A percentile compares a stretch with the other conserved stretches of the same genome.
These are phyloP conservation scores for Nematolebias whitei DNA, from an alignment of 2,113 vertebrate species.

Conservation along the genomic window DNA sequence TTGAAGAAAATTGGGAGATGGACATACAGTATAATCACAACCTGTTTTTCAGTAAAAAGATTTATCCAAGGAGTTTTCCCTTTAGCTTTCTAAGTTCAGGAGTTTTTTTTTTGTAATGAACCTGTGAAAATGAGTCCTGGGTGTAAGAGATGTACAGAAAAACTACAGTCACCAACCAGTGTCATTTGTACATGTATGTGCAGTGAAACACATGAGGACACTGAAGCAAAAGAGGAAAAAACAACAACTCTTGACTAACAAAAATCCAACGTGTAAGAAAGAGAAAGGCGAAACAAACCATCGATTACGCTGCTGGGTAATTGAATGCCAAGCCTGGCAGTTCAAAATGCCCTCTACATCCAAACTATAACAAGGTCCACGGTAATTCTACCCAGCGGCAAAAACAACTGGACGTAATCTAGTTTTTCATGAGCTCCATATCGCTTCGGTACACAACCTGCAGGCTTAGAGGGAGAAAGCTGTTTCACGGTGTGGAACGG, in stretches of 20 bases:
- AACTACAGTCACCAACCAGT: conserved; percentile 10
- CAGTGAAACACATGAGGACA: conserved; percentile 10
- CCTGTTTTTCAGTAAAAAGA: too few species aligned
- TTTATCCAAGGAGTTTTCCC: too few species aligned
- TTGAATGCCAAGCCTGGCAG: conserved; percentile 64
- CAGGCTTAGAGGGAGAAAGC: conserved; percentile 42
- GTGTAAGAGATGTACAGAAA: background rate
- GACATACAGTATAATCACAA: too few species aligned
- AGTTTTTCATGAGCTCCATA: conserved; percentile 63
- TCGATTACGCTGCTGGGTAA: conserved; percentile 63
- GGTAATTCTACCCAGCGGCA: conserved; percentile 72
- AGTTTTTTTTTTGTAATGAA: background rate
- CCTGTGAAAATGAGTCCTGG: conserved; percentile 32
- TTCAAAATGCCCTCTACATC: conserved; percentile 62
- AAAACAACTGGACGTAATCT: conserved; percentile 58
- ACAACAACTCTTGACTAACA: background rate
- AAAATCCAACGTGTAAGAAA: conserved; percentile 7
- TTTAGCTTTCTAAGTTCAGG: too few species aligned
- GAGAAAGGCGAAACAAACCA: conserved; percentile 4
- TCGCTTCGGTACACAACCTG: conserved; percentile 56
- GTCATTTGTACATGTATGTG: conserved; percentile 8
- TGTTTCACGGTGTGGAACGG: conserved; percentile 25
- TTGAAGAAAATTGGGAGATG: too few species aligned
- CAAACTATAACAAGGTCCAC: conserved; percentile 70
- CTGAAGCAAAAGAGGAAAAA: background rate